Evolutionary conservation across 2,888 invertebrate genomes (phyloP), one percentile per base, ranked within the genome.

Genomic region (Philopedon plagiatum): DNA sequence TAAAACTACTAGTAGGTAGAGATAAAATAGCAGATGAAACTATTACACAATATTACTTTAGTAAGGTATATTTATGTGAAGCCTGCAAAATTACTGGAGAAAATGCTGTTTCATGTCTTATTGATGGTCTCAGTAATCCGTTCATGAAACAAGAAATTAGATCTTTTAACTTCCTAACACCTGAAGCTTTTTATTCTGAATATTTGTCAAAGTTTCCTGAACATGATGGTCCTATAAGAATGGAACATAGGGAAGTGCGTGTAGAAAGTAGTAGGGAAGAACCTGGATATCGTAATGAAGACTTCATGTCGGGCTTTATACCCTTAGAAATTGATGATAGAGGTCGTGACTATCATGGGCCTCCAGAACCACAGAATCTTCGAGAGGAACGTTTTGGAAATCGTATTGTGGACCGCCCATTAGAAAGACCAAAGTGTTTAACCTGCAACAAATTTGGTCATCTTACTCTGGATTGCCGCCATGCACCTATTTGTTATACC

Each of bases 101-200:
- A 67, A 78, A 80, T 72, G 81, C 81, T 34, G 81, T 81, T 18
- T 80, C 80, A 0, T 80, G 80, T 61, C 58, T 81, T 19, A 80
- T 81, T 63, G 80, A 81, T 73, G 81, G 81, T 9, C 68, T 81
- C 19, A 77, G 73, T 39, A 78, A 81, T 63, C 75, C 75, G 5
- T 74, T 70, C 29, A 62, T 76, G 69, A 76, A 77, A 56, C 76
- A 75, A 51, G 77, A 79, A 51, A 79, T 80, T 13, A 80, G 76
- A 74, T 56, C 76, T 0, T 65, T 57, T 23, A 78, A 79, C 44
- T 80, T 77, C 60, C 63, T 78, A 26, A 78, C 80, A 1, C 81
- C 81, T 21, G 81, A 81, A 71, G 76, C 75, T n/a, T 71, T 81
- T 5, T 80, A 78, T 69, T 75, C 80, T 9, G 76, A 80, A 51